A percentile compares a stretch with the other conserved stretches of the same genome.
These are phyloP conservation scores for Serripes groenlandicus DNA, from an alignment of 2,888 invertebrate species.

Conservation along the genomic window DNA sequence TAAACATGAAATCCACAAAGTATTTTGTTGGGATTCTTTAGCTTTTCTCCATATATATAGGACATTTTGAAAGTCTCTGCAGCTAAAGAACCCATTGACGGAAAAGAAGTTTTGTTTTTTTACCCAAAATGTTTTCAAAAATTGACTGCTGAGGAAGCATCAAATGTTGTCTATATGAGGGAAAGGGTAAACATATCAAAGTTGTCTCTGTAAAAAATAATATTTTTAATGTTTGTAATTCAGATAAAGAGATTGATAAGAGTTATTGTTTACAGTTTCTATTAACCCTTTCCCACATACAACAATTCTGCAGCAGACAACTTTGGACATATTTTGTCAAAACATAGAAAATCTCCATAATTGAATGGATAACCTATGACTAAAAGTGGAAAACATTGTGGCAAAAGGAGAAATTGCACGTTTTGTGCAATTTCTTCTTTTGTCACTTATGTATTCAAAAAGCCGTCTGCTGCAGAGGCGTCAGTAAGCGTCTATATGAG, in stretches of 20 bases:
- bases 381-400: not conserved
- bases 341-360: not conserved
- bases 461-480: not conserved
- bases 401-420: not conserved
- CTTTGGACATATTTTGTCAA: not conserved
- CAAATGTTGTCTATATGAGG: not conserved
- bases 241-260: not conserved
- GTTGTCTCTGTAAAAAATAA: not conserved
- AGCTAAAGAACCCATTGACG: too few species aligned
- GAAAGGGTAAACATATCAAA: not conserved
- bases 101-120: not conserved
- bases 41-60: too few species aligned
- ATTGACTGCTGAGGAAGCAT: not conserved
- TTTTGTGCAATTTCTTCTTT: not conserved
- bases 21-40: too few species aligned
- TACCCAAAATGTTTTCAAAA: not conserved
- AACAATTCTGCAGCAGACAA: not conserved
- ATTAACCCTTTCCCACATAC: not conserved
- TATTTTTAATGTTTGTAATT: too few species aligned
- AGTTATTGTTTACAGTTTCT: not conserved
- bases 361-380: too few species aligned
- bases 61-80: too few species aligned
- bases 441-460: not conserved
- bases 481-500: not conserved
- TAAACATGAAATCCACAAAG: too few species aligned